Conservation (phyloP, 2,113 vertebrate genomes). For the Dicerorhinus sumatrensis region DNA sequence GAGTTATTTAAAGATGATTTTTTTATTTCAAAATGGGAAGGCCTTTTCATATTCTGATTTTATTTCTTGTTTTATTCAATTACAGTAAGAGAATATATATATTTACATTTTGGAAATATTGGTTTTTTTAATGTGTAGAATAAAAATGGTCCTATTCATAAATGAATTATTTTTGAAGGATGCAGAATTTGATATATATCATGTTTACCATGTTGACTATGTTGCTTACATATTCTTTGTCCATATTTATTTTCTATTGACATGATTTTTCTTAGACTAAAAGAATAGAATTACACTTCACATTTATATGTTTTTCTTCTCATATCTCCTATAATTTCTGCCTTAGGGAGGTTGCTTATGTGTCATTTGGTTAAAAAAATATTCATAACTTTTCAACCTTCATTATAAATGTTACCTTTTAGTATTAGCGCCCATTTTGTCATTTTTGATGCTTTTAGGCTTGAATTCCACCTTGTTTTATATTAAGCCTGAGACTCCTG, state of each 20-base stretch:
- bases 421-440: neutral
- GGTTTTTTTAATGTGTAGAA: neutral
- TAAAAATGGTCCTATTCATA: neutral
- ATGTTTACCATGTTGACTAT: neutral
- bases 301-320: neutral
- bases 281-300: neutral
- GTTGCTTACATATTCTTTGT: neutral
- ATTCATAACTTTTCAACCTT: neutral
- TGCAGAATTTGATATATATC: neutral
- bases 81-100: neutral
- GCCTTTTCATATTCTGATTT: neutral
- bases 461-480: neutral
- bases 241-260: neutral
- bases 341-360: neutral
- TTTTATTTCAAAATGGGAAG: neutral
- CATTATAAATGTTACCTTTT: neutral
- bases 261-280: neutral
- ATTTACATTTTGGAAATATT: neutral
- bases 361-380: neutral
- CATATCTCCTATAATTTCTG: neutral
- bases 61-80: neutral
- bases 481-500: neutral
- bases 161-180: neutral
- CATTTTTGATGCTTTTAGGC: neutral
- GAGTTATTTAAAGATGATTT: neutral